Evolutionary conservation across 2,113 vertebrate genomes (phyloP).

Genomic region (Balaeniceps rex): DNA sequence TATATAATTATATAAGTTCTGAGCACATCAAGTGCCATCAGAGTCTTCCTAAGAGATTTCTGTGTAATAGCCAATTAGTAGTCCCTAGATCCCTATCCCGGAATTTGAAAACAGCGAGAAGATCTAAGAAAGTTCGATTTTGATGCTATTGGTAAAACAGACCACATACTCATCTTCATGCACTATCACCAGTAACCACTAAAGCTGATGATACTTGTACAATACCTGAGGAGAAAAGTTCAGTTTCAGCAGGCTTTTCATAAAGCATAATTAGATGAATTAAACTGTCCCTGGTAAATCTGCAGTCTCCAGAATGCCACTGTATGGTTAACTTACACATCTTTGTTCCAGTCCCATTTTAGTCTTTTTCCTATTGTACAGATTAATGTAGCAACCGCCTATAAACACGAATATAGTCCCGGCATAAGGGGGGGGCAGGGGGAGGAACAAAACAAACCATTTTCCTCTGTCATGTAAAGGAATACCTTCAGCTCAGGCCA

Average conservation of each 20-base stretch:
- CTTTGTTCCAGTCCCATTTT: not conserved
- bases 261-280: not conserved
- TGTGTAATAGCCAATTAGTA: not conserved
- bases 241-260: not conserved
- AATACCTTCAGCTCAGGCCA: not conserved
- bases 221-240: not conserved
- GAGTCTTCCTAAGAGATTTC: constrained; percentile 14
- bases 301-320: not conserved
- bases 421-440: not conserved
- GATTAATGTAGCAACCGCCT: not conserved
- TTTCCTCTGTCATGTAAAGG: not conserved
- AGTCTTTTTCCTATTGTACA: not conserved
- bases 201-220: not conserved
- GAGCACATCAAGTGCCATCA: not conserved
- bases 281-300: not conserved
- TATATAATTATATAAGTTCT: not conserved
- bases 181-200: constrained; percentile 10
- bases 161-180: constrained; percentile 8
- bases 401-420: not conserved
- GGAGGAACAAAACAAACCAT: no score
- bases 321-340: not conserved
- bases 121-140: constrained; percentile 27
- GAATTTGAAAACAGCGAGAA: constrained; percentile 12
- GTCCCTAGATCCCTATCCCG: not conserved
- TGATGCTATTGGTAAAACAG: constrained; percentile 24